Evolutionary conservation across 1,140 invertebrate species (phyloP), one percentile per base, ranked within the genome.

Genomic region (Argopecten irradians): DNA sequence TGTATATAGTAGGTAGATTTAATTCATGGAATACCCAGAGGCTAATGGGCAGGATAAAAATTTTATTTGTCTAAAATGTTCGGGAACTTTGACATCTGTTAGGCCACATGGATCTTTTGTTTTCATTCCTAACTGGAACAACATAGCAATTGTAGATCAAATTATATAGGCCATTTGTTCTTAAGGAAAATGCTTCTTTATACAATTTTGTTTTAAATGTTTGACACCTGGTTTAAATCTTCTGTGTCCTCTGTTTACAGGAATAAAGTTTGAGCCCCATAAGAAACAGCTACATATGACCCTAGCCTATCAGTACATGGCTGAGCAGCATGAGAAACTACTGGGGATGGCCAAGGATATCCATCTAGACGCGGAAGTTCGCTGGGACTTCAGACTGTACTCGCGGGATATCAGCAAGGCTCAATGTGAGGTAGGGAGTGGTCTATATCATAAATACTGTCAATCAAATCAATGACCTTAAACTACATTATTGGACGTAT

Each of bases 201-300:
- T 14, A 55, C n/a, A n/a, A 14, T 14, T 13, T n/a, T 14, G n/a
- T n/a, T n/a, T 84, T 1, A n/a, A 19, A 84, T 7, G 85, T 5
- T 39, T 86, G 34, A 55, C 19, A 22, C 33, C 3, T 33, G 14
- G 32, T 55, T 32, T 8, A 9, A 34, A 34, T 7, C 7, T 35
- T 82, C 28, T 9, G 28, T 82, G 19, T n/a, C 1, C 83, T 82
- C 34, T 34, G 35, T 85, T 83, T 88, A 22, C 83, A 97, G 97
- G 97, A 82, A 96, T 97, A 88, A 96, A 96, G 93, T 94, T 97
- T 88, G 97, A 98, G 93, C 97, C 97, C 0, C 97, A 97, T 93
- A 97, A 97, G 33, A 98, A 98, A 95, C 98, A 97, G 19, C 95
- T 98, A 22, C 98, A 98, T 94, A 96, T 99, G 90, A 98, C 98